Evolutionary conservation across 2,113 vertebrate species (phyloP), one percentile per base, ranked within the genome.

Genomic region (Pygoscelis antarcticus): DNA sequence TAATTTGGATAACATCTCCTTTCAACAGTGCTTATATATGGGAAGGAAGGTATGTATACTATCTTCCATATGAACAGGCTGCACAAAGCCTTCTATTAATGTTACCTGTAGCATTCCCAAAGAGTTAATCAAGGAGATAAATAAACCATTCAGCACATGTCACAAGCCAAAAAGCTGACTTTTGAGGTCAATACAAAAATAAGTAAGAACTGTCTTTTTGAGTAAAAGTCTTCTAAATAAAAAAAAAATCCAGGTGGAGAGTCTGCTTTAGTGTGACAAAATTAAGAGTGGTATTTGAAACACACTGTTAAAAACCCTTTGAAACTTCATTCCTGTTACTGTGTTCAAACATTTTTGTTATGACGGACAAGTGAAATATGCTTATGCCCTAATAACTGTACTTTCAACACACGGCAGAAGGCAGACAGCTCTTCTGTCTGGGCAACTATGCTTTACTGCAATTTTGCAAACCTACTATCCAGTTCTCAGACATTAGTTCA

Each of bases 341-440:
- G 18, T 17, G 14, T 66, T 70, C 87, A 90, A 93, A 80, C 25
- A 44, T 71, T 93, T 89, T 51, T 84, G 26, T 71, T 75, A n/a
- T 55, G 89, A 94, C 18, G 70, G 81, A 78, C 69, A 64, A 68
- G 52, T 14, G 20, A 85, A 94, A 93, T 76, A 80, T 7, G n/a
- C 72, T 83, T 77, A 21, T 86, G 79, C 51, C 72, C 76, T 90
- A 86, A 27, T 44, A 86, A 61, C 62, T 46, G 83, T 30, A 60
- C 52, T 90, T 87, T 23, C 20, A 51, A 49, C 54, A 30, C 60
- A 58, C 1, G 7, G 83, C 62, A 93, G 84, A 89, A 93, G 42
- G 83, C 83, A 94, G 51, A 74, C 54, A 77, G 84, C 82, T 94
- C 72, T 93, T 92, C 90, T 49, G 57, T 30, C 87, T 65, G 70